phyloP scores from a whole-genome alignment of 1,140 invertebrate genomes.

The Leptonema lineaticorne region DNA sequence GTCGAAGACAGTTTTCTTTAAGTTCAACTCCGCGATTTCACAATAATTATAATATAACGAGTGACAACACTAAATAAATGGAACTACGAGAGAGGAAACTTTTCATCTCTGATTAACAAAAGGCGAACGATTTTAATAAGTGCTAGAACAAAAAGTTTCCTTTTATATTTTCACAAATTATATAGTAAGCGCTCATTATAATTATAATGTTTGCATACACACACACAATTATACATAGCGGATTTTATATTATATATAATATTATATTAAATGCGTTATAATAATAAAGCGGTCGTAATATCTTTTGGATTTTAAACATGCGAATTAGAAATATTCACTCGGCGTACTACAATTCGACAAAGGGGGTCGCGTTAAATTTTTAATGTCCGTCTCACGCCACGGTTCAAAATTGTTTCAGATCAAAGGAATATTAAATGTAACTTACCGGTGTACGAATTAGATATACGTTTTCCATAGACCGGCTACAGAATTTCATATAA shows the following conservation, averaged over 20 bases:
- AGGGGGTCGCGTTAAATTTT: neutral
- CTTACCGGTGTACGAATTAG: neutral
- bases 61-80: too few relatives aligned
- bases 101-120: neutral
- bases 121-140: neutral
- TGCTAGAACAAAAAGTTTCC: neutral
- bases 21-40: too few relatives aligned
- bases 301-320: neutral
- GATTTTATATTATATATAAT: neutral
- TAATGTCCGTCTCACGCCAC: neutral
- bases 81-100: too few relatives aligned
- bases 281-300: neutral
- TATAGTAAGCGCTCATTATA: neutral
- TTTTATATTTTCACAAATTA: neutral
- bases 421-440: slow-evolving; percentile 7
- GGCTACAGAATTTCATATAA: neutral
- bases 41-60: too few relatives aligned
- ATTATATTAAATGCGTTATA: neutral
- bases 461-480: neutral
- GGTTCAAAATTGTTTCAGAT: neutral
- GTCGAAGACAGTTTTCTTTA: too few relatives aligned
- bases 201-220: neutral
- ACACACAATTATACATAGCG: too few relatives aligned
- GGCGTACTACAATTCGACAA: neutral
- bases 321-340: neutral